Evolutionary conservation across 2,888 invertebrate species (phyloP).

Genomic region (Endotricha flammealis): DNA sequence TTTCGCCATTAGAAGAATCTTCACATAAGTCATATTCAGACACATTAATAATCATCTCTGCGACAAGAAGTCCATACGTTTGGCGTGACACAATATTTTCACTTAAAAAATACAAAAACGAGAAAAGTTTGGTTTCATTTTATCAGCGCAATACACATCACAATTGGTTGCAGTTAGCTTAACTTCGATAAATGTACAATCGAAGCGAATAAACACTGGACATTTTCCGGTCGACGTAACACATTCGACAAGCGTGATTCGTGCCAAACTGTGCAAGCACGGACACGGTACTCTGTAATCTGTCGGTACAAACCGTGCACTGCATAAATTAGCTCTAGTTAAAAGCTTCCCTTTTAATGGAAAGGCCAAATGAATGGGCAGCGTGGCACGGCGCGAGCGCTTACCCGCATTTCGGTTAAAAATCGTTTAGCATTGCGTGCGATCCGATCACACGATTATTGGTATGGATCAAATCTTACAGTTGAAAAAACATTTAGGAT

Average conservation of each 20-base stretch:
- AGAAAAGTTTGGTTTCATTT: background rate
- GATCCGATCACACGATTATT: constrained; percentile 1
- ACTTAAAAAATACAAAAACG: too few relatives aligned
- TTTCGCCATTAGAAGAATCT: too few relatives aligned
- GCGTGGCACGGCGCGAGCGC: constrained; percentile 35
- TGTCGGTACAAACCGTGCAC: constrained; percentile 63
- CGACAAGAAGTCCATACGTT: too few relatives aligned
- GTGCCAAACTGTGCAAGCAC: constrained; percentile 40
- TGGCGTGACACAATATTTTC: too few relatives aligned
- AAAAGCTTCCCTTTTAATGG: constrained; percentile 72
- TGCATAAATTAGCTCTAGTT: constrained; percentile 74
- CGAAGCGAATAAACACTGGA: constrained; percentile 46
- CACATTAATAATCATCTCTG: too few relatives aligned
- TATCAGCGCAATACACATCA: background rate
- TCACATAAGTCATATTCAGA: too few relatives aligned
- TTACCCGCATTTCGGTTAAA: constrained; percentile 25
- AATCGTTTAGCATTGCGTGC: constrained; percentile 1
- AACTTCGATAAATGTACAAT: constrained; percentile 20
- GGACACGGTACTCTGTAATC: constrained; percentile 68
- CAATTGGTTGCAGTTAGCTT: background rate
- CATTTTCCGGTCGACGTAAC: constrained; percentile 47
- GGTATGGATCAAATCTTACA: background rate
- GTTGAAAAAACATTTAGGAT: too few relatives aligned
- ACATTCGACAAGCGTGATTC: constrained; percentile 55
- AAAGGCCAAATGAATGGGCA: constrained; percentile 67